phyloP scores from a whole-genome alignment of 2,113 vertebrate genomes.

The Fregata magnificens region DNA sequence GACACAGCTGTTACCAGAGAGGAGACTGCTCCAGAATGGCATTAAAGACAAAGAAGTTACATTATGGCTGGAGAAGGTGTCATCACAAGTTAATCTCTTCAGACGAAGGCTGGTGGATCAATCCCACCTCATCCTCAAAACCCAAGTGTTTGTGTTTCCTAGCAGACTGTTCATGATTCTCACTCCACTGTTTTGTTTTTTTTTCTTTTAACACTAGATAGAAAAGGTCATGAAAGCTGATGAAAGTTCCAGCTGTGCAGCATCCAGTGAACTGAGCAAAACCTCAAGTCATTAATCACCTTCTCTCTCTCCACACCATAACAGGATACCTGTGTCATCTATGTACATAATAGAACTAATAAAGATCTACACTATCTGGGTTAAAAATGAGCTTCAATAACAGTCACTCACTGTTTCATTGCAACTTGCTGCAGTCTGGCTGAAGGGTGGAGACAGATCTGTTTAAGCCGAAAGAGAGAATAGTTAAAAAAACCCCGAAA shows the following conservation, averaged over 20 bases:
- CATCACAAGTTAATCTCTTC: not conserved
- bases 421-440: constrained; percentile 6
- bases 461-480: constrained; percentile 22
- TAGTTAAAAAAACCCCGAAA: not conserved
- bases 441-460: not conserved
- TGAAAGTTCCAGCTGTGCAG: constrained; percentile 13
- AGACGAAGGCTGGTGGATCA: not conserved
- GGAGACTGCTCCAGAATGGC: not conserved
- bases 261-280: constrained; percentile 15
- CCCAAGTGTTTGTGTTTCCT: not conserved
- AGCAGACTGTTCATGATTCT: not conserved
- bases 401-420: constrained; percentile 9
- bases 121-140: not conserved
- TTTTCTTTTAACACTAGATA: not conserved
- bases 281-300: not conserved
- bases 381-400: not conserved
- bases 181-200: not conserved
- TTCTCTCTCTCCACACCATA: not conserved
- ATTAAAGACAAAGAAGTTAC: not conserved
- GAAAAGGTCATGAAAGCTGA: not conserved
- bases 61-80: not conserved
- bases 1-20: not conserved
- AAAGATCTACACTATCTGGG: not conserved
- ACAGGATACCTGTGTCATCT: not conserved
- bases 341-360: not conserved